phyloP scores from a whole-genome alignment of 2,888 invertebrate species.

The Brachyptera putata region DNA sequence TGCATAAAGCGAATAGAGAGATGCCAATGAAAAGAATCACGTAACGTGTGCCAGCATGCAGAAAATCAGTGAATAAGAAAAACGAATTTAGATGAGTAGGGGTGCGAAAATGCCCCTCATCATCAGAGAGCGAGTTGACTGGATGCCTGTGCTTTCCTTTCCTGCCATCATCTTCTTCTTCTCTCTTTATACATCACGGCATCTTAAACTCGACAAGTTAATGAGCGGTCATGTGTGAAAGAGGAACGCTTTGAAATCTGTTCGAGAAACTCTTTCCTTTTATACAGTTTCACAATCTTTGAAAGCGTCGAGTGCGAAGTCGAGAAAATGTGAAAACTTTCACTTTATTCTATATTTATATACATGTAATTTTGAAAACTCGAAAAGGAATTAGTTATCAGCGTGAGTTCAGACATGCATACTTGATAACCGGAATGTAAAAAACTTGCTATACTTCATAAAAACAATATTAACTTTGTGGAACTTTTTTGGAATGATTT shows the following conservation, averaged over 20 bases:
- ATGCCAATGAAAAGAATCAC: neutral
- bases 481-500: neutral
- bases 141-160: too few relatives aligned
- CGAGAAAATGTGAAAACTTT: neutral
- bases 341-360: slow-evolving; percentile 15
- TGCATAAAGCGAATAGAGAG: neutral
- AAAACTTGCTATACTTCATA: neutral
- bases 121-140: neutral
- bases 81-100: slow-evolving; percentile 27
- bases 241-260: slow-evolving; percentile 29
- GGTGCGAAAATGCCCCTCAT: slow-evolving; percentile 21
- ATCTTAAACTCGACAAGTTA: slow-evolving; percentile 31
- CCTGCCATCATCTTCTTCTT: neutral
- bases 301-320: slow-evolving; percentile 8
- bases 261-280: slow-evolving; percentile 27
- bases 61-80: slow-evolving; percentile 30
- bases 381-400: slow-evolving; percentile 1
- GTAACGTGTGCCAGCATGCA: slow-evolving; percentile 8
- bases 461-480: neutral
- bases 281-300: neutral
- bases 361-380: neutral
- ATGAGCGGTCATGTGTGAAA: slow-evolving; percentile 31
- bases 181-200: slow-evolving; percentile 12
- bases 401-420: neutral
- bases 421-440: neutral